phyloP scores from a whole-genome alignment of 2,113 vertebrate species.

The Sceloporus undulatus region DNA sequence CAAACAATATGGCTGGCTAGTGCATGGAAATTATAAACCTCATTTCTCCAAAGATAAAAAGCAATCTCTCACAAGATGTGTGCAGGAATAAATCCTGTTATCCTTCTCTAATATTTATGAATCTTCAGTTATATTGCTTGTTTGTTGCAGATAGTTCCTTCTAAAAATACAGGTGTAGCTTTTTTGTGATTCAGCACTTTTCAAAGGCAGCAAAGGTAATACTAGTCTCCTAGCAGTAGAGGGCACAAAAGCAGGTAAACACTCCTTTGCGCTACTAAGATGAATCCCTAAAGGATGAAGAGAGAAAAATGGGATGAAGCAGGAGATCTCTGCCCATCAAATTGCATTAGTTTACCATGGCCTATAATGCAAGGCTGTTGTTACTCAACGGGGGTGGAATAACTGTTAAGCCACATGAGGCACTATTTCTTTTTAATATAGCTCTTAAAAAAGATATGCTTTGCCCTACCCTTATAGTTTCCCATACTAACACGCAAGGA shows the following conservation, averaged over 20 bases:
- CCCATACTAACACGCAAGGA: too few species aligned
- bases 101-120: not conserved
- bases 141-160: not conserved
- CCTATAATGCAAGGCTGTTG: not conserved
- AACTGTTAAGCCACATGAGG: not conserved
- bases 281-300: not conserved
- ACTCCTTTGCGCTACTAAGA: not conserved
- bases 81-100: not conserved
- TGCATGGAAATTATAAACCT: not conserved
- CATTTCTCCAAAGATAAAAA: conserved; percentile 8
- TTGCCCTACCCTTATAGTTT: too few species aligned
- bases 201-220: not conserved
- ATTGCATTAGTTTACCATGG: not conserved
- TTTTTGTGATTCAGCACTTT: conserved; percentile 3
- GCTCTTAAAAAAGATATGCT: too few species aligned
- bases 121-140: conserved; percentile 19
- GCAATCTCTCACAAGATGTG: not conserved
- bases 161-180: not conserved
- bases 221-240: not conserved
- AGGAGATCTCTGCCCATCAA: too few species aligned
- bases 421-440: not conserved
- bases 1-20: not conserved
- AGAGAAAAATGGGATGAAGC: not conserved
- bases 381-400: not conserved
- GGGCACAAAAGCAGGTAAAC: not conserved